phyloP scores from a whole-genome alignment of 1,140 invertebrate species.

The Macrobrachium rosenbergii region DNA sequence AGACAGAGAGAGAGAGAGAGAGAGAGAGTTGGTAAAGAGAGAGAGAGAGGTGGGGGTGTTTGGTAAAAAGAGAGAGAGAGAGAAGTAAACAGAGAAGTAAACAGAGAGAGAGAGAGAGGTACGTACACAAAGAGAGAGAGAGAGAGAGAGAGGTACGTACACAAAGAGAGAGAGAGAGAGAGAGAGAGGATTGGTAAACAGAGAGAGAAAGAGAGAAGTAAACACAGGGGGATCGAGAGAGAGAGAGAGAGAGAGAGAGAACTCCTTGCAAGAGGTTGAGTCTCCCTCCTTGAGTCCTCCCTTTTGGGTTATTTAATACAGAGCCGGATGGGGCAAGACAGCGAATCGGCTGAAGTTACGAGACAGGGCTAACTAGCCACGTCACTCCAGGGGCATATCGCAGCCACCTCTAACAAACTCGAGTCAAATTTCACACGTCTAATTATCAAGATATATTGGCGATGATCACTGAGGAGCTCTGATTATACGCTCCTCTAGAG shows the following conservation, averaged over 20 bases:
- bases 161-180: constrained; percentile 15
- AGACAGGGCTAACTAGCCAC: not conserved
- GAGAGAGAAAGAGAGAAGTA: constrained; percentile 11
- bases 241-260: not conserved
- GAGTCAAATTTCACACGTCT: constrained; percentile 18
- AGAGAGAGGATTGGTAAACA: constrained; percentile 6
- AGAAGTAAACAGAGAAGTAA: not conserved
- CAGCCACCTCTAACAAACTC: constrained; percentile 20
- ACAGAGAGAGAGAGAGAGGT: not conserved
- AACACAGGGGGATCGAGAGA: not conserved
- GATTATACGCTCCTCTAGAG: not conserved
- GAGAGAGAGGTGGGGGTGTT: too few species aligned
- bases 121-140: not conserved
- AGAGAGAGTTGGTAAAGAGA: not conserved
- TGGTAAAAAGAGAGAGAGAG: constrained; percentile 5
- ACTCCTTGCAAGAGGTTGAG: not conserved
- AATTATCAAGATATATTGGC: constrained; percentile 30
- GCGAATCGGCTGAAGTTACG: not conserved
- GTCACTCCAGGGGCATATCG: not conserved
- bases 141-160: not conserved
- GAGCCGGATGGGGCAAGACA: not conserved
- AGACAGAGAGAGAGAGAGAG: not conserved
- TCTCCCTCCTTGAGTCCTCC: not conserved
- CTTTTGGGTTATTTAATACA: constrained; percentile 2
- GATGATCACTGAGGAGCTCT: constrained; percentile 11